These are phyloP conservation scores for Eubucco bourcierii DNA, from an alignment of 2,113 vertebrate genomes.

Conservation along the genomic window DNA sequence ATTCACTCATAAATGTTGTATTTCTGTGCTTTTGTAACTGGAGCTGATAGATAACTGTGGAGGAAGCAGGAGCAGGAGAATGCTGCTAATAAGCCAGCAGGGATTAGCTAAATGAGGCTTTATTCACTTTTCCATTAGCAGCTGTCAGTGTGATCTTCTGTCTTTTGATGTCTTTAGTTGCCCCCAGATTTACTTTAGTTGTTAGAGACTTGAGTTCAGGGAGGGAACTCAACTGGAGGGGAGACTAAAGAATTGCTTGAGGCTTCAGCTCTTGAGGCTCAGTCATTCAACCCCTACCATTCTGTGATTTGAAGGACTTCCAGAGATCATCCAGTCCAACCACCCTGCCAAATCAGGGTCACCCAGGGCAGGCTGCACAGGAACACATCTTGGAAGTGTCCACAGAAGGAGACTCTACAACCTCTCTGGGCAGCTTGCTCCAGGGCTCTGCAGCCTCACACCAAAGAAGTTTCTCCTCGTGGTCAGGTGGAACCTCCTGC, in stretches of 20 bases:
- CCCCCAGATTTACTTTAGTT: constrained; percentile 14
- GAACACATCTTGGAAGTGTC: no score
- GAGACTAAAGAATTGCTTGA: constrained; percentile 10
- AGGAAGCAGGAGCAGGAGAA: background rate
- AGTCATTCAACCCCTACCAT: no score
- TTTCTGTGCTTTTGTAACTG: background rate
- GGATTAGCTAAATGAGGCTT: background rate
- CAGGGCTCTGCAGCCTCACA: no score
- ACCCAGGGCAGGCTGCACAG: no score
- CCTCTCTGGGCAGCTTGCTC: no score
- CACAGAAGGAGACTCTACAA: no score
- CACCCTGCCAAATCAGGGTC: no score
- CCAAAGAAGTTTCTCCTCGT: no score
- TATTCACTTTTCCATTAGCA: background rate
- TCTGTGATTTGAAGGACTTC: no score
- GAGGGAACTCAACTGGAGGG: background rate
- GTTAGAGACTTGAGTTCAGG: background rate
- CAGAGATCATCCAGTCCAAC: no score
- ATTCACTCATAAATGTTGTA: background rate
- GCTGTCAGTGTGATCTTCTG: background rate
- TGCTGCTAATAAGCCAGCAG: background rate
- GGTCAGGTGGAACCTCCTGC: no score
- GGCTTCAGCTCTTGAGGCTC: background rate
- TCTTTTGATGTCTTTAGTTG: background rate
- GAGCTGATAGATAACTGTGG: background rate